These are phyloP conservation scores for Sinohyriopsis cumingii DNA, from an alignment of 2,888 invertebrate genomes.

Conservation along the genomic window DNA sequence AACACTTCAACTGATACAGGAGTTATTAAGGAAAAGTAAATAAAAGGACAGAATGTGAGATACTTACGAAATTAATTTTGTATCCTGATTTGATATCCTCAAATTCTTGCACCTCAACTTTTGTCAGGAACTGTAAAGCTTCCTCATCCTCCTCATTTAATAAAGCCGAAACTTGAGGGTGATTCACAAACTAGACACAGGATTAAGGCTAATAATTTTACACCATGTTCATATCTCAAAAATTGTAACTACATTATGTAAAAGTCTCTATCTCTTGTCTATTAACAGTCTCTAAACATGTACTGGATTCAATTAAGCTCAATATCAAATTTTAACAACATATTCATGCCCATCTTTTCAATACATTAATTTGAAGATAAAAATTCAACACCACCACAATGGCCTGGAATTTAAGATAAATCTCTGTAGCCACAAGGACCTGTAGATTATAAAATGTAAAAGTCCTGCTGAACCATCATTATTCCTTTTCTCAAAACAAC, in stretches of 20 bases:
- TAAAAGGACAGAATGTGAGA: not conserved
- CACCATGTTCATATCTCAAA: not conserved
- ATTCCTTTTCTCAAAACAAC: no score
- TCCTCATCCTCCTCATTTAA: conserved; percentile 89
- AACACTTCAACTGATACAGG: no score
- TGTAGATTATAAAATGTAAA: no score
- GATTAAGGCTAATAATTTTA: conserved; percentile 40
- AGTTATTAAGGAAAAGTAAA: no score
- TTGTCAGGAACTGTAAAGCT: conserved; percentile 70
- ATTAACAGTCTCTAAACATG: not conserved
- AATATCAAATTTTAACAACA: no score
- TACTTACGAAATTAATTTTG: conserved; percentile 72
- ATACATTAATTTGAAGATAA: no score
- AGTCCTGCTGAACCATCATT: no score
- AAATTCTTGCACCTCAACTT: conserved; percentile 85
- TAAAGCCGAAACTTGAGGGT: conserved; percentile 86
- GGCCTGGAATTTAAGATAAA: no score
- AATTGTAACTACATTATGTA: not conserved
- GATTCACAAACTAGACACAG: conserved; percentile 82
- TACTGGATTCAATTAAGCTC: not conserved
- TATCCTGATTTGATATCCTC: conserved; percentile 91
- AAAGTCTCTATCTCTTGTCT: not conserved
- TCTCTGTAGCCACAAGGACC: no score
- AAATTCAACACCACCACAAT: no score
- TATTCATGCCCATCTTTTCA: no score